Evolutionary conservation across 2,797 vertebrate species (phyloP).

Genomic region (Danionella dracula): DNA sequence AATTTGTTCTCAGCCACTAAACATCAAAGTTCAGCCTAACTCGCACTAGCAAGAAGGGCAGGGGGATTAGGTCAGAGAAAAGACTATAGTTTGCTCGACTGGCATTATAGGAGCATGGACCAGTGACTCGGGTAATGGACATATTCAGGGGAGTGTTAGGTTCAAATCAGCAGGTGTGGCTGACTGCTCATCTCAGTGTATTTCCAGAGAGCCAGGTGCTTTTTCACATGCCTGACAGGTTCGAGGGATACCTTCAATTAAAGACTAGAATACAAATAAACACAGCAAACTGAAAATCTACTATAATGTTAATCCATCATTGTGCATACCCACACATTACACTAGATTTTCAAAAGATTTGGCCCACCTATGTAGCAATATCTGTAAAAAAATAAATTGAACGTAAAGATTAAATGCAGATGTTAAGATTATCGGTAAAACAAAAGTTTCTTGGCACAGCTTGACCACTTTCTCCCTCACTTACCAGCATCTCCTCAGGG

Average conservation of each 20-base stretch:
- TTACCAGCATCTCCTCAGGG: too few relatives aligned
- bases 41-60: conserved; percentile 24
- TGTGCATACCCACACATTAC: too few relatives aligned
- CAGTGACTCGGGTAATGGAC: conserved; percentile 41
- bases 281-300: too few relatives aligned
- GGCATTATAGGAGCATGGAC: conserved; percentile 25
- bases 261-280: conserved; percentile 13
- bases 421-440: too few relatives aligned
- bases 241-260: background rate
- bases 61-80: conserved; percentile 30
- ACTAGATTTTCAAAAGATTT: too few relatives aligned
- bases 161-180: conserved; percentile 39
- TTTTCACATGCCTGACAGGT: conserved; percentile 28
- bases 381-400: too few relatives aligned
- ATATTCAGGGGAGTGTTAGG: conserved; percentile 34
- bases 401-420: too few relatives aligned
- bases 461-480: too few relatives aligned
- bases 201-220: conserved; percentile 23
- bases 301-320: too few relatives aligned
- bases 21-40: conserved; percentile 35
- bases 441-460: too few relatives aligned
- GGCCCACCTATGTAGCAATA: too few relatives aligned
- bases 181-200: conserved; percentile 22
- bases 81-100: conserved; percentile 24
- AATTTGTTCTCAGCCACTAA: conserved; percentile 43